Conservation (phyloP, 2,113 vertebrate species). For the Carassius carassius region DNA sequence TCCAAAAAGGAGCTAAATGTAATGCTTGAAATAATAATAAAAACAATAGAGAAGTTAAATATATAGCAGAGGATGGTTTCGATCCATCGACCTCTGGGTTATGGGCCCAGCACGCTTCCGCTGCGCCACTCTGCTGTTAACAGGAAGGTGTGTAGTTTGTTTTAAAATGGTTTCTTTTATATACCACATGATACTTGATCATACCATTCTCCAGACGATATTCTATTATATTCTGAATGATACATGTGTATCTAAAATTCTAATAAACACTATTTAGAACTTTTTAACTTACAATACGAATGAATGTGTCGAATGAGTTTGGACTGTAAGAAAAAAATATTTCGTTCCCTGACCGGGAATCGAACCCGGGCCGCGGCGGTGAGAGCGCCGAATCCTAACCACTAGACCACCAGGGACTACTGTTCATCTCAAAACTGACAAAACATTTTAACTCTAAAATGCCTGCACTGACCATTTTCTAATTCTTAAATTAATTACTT, state of each 20-base stretch:
- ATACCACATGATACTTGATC: neutral
- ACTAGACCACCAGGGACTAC: conserved; percentile 63
- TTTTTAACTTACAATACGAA: neutral
- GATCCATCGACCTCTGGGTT: conserved; percentile 68
- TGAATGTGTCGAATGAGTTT: too few relatives aligned
- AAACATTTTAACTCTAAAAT: too few relatives aligned
- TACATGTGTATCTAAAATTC: too few relatives aligned
- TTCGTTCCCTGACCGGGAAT: conserved; percentile 57
- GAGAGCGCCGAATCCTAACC: conserved; percentile 63
- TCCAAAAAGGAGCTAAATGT: neutral
- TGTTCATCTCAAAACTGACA: too few relatives aligned
- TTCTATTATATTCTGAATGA: too few relatives aligned
- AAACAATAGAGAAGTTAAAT: neutral
- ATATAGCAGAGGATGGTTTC: conserved; percentile 54
- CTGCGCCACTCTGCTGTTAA: conserved; percentile 59
- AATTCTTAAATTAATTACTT: too few relatives aligned
- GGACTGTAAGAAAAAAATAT: too few relatives aligned
- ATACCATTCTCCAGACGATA: neutral
- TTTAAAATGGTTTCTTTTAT: neutral
- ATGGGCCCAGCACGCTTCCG: conserved; percentile 68
- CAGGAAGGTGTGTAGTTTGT: too few relatives aligned
- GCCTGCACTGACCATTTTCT: too few relatives aligned
- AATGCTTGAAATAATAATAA: too few relatives aligned
- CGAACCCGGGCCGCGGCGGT: conserved; percentile 52
- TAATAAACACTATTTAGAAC: neutral